phyloP scores from a whole-genome alignment of 2,888 invertebrate genomes.

The Phyllotreta striolata region DNA sequence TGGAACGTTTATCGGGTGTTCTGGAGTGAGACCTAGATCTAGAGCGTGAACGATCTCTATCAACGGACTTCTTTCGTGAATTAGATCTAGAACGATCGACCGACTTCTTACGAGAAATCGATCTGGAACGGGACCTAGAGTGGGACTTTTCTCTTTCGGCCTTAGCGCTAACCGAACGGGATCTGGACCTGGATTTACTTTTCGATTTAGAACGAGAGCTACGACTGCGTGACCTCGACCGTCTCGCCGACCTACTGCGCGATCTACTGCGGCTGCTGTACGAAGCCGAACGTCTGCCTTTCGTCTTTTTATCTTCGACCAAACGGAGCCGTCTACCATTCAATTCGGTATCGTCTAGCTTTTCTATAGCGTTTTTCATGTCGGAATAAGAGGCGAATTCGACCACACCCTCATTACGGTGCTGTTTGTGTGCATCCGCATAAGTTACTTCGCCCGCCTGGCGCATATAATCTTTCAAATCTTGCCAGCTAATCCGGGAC shows the following conservation, averaged over 20 bases:
- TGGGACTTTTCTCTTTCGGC: slow-evolving; percentile 55
- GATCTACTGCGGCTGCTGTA: slow-evolving; percentile 61
- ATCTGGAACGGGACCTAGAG: slow-evolving; percentile 55
- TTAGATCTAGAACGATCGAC: slow-evolving; percentile 53
- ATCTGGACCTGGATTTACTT: slow-evolving; percentile 50
- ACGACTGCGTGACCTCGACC: slow-evolving; percentile 73
- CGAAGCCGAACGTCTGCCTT: slow-evolving; percentile 60
- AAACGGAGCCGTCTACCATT: slow-evolving; percentile 93
- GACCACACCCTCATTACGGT: slow-evolving; percentile 94
- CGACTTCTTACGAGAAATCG: slow-evolving; percentile 52
- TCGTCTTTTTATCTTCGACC: slow-evolving; percentile 83
- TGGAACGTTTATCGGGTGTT: slow-evolving; percentile 54
- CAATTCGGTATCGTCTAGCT: slow-evolving; percentile 94
- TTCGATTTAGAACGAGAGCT: slow-evolving; percentile 49
- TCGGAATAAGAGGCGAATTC: slow-evolving; percentile 96
- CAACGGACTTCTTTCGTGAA: slow-evolving; percentile 54
- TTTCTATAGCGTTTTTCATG: slow-evolving; percentile 96
- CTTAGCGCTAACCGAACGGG: slow-evolving; percentile 43
- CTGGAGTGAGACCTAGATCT: slow-evolving; percentile 53
- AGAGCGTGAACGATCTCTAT: slow-evolving; percentile 57
- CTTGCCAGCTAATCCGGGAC: slow-evolving; percentile 99
- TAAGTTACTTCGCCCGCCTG: slow-evolving; percentile 99
- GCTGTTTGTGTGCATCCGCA: slow-evolving; percentile 96
- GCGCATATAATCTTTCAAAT: slow-evolving; percentile 99
- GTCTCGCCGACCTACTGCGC: slow-evolving; percentile 63